phyloP scores from a whole-genome alignment of 2,797 vertebrate genomes.

The Intellagama lesueurii region DNA sequence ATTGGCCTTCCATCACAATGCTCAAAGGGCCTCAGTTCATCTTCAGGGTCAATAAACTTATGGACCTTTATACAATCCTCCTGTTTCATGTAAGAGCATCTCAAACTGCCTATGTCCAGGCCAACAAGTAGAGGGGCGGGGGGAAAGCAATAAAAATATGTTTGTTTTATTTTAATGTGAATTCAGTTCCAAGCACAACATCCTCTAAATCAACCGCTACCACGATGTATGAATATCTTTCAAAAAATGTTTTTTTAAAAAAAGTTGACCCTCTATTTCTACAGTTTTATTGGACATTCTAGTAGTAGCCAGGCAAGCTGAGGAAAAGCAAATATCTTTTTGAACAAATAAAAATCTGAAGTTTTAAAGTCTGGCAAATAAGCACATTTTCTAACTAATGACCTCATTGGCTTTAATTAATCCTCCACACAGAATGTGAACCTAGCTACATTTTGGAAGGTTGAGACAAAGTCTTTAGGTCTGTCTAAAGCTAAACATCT shows the following conservation, averaged over 20 bases:
- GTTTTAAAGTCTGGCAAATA: neutral
- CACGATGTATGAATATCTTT: constrained; percentile 4
- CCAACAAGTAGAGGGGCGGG: too few species aligned
- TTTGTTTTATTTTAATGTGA: constrained; percentile 32
- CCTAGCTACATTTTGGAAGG: neutral
- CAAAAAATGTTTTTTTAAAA: neutral
- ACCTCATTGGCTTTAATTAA: constrained; percentile 26
- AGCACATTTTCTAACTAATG: constrained; percentile 7
- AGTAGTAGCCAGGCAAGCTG: neutral
- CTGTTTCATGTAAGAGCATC: too few species aligned
- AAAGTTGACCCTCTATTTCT: neutral
- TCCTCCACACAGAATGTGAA: neutral
- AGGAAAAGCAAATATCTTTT: constrained; percentile 11
- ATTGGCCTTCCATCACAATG: neutral
- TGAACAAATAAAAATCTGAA: neutral
- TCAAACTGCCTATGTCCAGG: neutral
- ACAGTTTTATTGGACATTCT: neutral
- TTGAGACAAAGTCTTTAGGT: constrained; percentile 28
- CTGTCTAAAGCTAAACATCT: constrained; percentile 34
- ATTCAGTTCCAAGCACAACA: constrained; percentile 21
- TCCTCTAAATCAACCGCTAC: constrained; percentile 24
- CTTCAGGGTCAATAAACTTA: neutral
- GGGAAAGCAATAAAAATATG: constrained; percentile 4
- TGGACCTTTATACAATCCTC: too few species aligned
- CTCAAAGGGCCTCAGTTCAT: neutral